These are phyloP conservation scores for Melieria crassipennis DNA, from an alignment of 2,888 invertebrate species.

Conservation along the genomic window DNA sequence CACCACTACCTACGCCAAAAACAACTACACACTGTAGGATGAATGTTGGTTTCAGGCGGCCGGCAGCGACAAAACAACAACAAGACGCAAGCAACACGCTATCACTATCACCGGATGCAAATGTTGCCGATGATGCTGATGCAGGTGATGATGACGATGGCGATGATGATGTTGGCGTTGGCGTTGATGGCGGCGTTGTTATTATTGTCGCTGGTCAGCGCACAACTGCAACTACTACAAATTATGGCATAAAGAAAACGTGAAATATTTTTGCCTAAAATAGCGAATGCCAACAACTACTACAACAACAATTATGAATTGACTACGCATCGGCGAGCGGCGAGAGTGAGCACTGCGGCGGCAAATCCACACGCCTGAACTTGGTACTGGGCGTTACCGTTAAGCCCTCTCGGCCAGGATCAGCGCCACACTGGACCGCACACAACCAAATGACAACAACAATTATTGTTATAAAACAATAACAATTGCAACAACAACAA, in stretches of 20 bases:
- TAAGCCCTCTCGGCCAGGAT: too few species aligned
- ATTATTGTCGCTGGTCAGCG: neutral
- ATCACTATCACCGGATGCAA: neutral
- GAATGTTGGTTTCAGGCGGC: neutral
- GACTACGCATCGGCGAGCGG: too few species aligned
- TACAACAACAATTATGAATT: neutral
- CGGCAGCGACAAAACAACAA: neutral
- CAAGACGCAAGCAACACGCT: slow-evolving; percentile 3
- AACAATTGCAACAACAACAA: slow-evolving; percentile 21
- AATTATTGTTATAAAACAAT: slow-evolving; percentile 14
- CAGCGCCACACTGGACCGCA: neutral
- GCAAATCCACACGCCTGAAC: slow-evolving; percentile 13
- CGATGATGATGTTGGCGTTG: slow-evolving; percentile 1
- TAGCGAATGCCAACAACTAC: slow-evolving; percentile 6
- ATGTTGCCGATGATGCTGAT: slow-evolving; percentile 1
- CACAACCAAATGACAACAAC: neutral
- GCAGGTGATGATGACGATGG: slow-evolving; percentile 7
- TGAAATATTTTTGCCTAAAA: slow-evolving; percentile 29
- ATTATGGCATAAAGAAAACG: slow-evolving; percentile 29
- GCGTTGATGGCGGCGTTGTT: neutral
- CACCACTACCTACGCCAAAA: neutral
- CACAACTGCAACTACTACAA: slow-evolving; percentile 19
- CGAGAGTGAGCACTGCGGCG: neutral
- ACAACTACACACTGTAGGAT: too few species aligned
- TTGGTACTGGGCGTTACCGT: neutral